These are phyloP conservation scores for Caenorhabditis imperialis DNA, from an alignment of 2,888 invertebrate genomes.

Conservation along the genomic window DNA sequence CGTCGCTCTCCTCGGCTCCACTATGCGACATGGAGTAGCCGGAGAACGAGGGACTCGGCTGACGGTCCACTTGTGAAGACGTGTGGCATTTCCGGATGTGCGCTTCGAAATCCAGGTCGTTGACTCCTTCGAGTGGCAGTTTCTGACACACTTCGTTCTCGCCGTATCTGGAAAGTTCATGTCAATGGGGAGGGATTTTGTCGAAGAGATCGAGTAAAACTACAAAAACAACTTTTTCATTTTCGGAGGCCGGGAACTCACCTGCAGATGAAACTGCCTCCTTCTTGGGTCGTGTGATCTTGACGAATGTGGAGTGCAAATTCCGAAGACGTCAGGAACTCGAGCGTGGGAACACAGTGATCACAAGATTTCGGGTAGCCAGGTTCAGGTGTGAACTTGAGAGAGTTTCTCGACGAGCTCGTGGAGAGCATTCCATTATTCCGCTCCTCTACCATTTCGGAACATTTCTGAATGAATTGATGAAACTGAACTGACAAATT, in stretches of 20 bases:
- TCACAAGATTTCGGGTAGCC: conserved; percentile 57
- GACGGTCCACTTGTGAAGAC: conserved; percentile 1
- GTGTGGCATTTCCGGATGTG: conserved; percentile 85
- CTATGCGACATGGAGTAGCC: background rate
- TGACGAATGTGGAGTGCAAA: conserved; percentile 66
- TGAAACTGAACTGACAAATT: background rate
- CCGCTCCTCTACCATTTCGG: conserved; percentile 8
- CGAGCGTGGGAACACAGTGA: conserved; percentile 46
- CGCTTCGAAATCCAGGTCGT: conserved; percentile 89
- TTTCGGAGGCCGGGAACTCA: conserved; percentile 19
- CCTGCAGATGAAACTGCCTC: conserved; percentile 74
- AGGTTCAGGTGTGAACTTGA: conserved; percentile 28
- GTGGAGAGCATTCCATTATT: conserved; percentile 12
- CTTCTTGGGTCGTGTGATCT: conserved; percentile 71
- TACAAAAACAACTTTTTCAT: no score
- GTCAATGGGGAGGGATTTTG: no score
- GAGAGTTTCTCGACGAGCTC: conserved; percentile 24
- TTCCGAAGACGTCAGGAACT: conserved; percentile 59
- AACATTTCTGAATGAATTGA: conserved; percentile 22
- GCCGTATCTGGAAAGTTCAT: conserved; percentile 86
- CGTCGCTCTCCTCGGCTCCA: conserved; percentile 25
- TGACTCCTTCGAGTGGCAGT: conserved; percentile 90
- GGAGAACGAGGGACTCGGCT: conserved; percentile 19
- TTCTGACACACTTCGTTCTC: conserved; percentile 89
- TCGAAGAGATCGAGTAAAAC: no score